A percentile compares a stretch with the other conserved stretches of the same genome.
Conservation (phyloP, 1,140 invertebrate genomes). For the Leptonema lineaticorne region DNA sequence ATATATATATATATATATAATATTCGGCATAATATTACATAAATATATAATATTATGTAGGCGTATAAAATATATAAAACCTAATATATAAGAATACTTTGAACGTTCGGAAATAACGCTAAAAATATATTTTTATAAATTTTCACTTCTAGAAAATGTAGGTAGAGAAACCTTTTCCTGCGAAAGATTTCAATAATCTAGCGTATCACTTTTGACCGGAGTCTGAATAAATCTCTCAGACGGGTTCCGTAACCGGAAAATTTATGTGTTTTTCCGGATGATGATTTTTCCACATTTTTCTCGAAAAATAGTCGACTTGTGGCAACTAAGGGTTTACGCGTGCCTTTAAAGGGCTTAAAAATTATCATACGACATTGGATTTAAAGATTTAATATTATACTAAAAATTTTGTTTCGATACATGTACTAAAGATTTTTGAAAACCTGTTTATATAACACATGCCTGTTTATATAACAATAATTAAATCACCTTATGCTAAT, state of each 20-base stretch:
- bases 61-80: not conserved
- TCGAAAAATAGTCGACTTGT: not conserved
- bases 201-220: not conserved
- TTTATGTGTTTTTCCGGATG: slow-evolving; percentile 2
- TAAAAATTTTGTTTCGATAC: too few relatives aligned
- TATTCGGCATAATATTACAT: not conserved
- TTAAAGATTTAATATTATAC: too few relatives aligned
- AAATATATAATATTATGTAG: not conserved
- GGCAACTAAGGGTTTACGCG: too few relatives aligned
- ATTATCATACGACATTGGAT: too few relatives aligned
- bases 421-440: too few relatives aligned
- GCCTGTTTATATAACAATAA: too few relatives aligned
- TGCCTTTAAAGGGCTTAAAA: too few relatives aligned
- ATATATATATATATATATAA: not conserved
- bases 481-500: too few relatives aligned
- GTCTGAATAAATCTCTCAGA: not conserved
- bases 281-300: not conserved
- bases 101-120: not conserved
- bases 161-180: not conserved
- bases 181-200: not conserved
- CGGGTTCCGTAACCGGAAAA: not conserved
- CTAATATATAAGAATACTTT: not conserved
- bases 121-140: not conserved
- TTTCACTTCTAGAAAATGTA: not conserved
- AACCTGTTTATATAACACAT: too few relatives aligned